phyloP scores from a whole-genome alignment of 2,797 vertebrate species.

The Xyrichtys novacula region DNA sequence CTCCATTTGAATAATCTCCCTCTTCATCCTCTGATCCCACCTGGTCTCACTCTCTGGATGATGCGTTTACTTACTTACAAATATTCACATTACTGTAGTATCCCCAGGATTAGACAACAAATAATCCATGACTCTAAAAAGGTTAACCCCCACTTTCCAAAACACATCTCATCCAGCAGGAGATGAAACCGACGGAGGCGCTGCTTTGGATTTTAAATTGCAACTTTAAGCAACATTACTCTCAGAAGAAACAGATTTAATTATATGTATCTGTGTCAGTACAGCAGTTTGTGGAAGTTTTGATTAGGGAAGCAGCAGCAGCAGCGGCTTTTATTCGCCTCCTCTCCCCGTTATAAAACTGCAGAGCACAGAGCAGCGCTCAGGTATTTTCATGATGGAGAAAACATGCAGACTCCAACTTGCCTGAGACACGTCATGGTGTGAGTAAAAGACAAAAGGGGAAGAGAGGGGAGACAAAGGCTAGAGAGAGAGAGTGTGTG shows the following conservation, averaged over 20 bases:
- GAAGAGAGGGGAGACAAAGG: slow-evolving; percentile 50
- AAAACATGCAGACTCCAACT: slow-evolving; percentile 30
- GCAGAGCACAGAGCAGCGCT: slow-evolving; percentile 1
- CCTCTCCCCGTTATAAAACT: neutral
- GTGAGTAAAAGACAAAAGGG: slow-evolving; percentile 48
- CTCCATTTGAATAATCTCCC: slow-evolving; percentile 21
- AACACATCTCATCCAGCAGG: slow-evolving; percentile 1
- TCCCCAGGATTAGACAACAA: slow-evolving; percentile 65
- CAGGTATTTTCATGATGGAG: slow-evolving; percentile 29
- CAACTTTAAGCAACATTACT: slow-evolving; percentile 30
- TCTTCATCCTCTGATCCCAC: slow-evolving; percentile 14
- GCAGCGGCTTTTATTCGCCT: slow-evolving; percentile 1
- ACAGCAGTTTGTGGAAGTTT: slow-evolving; percentile 14
- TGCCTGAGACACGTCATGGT: slow-evolving; percentile 24
- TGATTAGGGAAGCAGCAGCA: slow-evolving; percentile 21
- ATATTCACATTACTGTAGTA: slow-evolving; percentile 26
- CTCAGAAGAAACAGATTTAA: slow-evolving; percentile 43
- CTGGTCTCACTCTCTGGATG: slow-evolving; percentile 20
- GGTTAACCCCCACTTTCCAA: slow-evolving; percentile 30
- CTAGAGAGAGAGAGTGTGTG: slow-evolving; percentile 13
- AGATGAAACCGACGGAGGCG: slow-evolving; percentile 14
- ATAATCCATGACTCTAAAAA: slow-evolving; percentile 58
- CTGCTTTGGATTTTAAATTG: slow-evolving; percentile 21
- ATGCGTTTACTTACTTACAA: slow-evolving; percentile 30
- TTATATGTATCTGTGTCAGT: slow-evolving; percentile 49